These are phyloP conservation scores for Sciaenops ocellatus DNA, from an alignment of 2,797 vertebrate genomes.

Conservation along the genomic window DNA sequence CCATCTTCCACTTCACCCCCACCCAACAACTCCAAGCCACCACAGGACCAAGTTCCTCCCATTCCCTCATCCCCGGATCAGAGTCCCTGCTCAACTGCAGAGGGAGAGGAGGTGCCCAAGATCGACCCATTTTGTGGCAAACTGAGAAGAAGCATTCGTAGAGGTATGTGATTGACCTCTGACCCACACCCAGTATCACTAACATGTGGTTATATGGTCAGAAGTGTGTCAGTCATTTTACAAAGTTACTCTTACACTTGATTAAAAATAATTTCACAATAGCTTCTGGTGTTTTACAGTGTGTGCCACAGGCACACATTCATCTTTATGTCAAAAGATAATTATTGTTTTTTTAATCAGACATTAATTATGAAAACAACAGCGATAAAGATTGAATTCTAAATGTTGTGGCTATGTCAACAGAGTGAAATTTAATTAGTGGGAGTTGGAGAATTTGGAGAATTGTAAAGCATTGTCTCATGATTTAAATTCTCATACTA, in stretches of 20 bases:
- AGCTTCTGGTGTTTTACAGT: too few species aligned
- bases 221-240: neutral
- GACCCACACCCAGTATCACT: neutral
- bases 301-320: neutral
- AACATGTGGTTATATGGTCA: neutral
- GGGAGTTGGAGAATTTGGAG: neutral
- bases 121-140: constrained; percentile 91
- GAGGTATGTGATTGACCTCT: constrained; percentile 83
- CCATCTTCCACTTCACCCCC: constrained; percentile 87
- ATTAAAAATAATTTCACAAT: too few species aligned
- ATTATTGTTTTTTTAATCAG: neutral
- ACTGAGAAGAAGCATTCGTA: constrained; percentile 92
- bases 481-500: neutral
- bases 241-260: neutral
- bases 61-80: constrained; percentile 89
- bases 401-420: neutral
- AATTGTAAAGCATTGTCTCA: neutral
- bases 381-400: neutral
- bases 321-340: neutral
- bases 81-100: constrained; percentile 85
- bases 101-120: constrained; percentile 87
- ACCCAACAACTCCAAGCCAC: constrained; percentile 78
- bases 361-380: neutral
- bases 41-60: constrained; percentile 86
- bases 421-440: too few species aligned